These are phyloP conservation scores for Chesias legatella DNA, from an alignment of 2,888 invertebrate genomes.

Conservation along the genomic window DNA sequence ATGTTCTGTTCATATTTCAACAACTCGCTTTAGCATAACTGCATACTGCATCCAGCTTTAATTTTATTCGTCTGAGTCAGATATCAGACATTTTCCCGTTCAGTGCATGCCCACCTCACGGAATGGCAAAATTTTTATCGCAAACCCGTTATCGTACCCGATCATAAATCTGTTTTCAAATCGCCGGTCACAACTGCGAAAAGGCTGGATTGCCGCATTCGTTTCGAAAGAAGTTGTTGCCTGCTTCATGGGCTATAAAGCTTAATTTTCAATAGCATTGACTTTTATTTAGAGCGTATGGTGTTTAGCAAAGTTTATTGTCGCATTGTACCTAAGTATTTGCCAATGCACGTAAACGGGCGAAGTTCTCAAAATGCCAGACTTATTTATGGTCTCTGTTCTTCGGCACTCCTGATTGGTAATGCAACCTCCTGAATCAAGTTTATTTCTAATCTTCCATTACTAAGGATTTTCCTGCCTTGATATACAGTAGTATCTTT, in stretches of 20 bases:
- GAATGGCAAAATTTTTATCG: conserved; percentile 76
- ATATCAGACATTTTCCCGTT: conserved; percentile 17
- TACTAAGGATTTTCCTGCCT: not conserved
- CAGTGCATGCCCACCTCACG: conserved; percentile 41
- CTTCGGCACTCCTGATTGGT: conserved; percentile 36
- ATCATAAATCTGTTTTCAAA: conserved; percentile 80
- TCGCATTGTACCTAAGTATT: conserved; percentile 78
- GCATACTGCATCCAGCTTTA: not conserved
- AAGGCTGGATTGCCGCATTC: conserved; percentile 47
- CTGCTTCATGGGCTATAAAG: conserved; percentile 53
- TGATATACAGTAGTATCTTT: no score
- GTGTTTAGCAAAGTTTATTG: conserved; percentile 58
- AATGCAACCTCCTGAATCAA: conserved; percentile 29
- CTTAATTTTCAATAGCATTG: conserved; percentile 51
- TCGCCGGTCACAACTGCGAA: conserved; percentile 71
- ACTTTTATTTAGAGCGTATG: conserved; percentile 58
- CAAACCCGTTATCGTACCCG: conserved; percentile 76
- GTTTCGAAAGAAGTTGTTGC: conserved; percentile 50
- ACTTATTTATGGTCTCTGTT: conserved; percentile 69
- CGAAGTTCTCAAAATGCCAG: conserved; percentile 73
- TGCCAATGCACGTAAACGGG: conserved; percentile 78
- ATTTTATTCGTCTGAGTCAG: conserved; percentile 8
- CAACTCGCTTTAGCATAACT: no score
- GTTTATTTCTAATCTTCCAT: not conserved
- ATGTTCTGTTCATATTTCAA: no score